A percentile compares a stretch with the other conserved stretches of the same genome.
Conservation (phyloP, 1,140 invertebrate species). For the Hirudo medicinalis region DNA sequence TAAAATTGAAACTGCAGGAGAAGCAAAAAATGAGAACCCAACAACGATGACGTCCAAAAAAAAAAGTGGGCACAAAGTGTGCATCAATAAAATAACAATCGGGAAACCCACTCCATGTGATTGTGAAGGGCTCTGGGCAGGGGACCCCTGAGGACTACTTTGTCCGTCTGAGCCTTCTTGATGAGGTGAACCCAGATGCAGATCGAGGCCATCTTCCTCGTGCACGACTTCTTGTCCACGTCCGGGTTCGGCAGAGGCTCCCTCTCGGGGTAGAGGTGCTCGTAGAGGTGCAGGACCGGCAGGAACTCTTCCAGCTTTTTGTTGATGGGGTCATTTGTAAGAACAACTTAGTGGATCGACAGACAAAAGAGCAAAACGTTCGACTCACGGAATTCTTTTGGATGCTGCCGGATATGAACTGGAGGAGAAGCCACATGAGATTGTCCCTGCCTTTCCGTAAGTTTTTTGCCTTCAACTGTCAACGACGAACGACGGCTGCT, state of each 20-base stretch:
- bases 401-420: constrained; percentile 90
- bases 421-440: constrained; percentile 90
- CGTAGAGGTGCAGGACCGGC: constrained; percentile 77
- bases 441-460: constrained; percentile 79
- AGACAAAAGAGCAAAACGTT: not conserved
- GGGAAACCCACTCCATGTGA: constrained; percentile 47
- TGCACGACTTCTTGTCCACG: constrained; percentile 63
- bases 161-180: constrained; percentile 68
- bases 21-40: too few species aligned
- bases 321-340: not conserved
- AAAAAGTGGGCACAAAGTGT: too few species aligned
- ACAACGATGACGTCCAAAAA: too few species aligned
- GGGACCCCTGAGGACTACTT: constrained; percentile 57
- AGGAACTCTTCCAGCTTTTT: constrained; percentile 67
- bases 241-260: constrained; percentile 79
- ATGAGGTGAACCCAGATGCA: constrained; percentile 91
- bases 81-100: not conserved
- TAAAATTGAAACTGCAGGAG: too few species aligned
- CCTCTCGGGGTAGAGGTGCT: constrained; percentile 79
- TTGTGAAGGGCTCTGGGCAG: constrained; percentile 67
- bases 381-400: constrained; percentile 69
- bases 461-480: constrained; percentile 59
- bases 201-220: constrained; percentile 79
- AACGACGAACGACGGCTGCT: too few species aligned
- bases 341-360: not conserved